Base-by-base conservation (phyloP, 2,797 vertebrate genomes). In the Girardinus metallicus region DNA sequence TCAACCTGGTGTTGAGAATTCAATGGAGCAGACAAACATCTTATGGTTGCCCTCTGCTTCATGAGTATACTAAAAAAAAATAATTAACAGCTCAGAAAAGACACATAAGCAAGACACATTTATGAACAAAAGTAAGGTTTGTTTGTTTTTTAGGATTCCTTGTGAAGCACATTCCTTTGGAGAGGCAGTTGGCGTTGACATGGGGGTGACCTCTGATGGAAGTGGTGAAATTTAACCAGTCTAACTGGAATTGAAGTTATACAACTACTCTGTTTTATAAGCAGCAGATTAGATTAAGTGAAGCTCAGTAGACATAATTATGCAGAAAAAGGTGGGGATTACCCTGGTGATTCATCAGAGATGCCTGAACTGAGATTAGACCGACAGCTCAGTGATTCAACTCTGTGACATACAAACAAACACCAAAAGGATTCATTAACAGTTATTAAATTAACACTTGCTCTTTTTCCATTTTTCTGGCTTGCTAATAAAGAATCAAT, bases 91-190 rank as follows among this genome's bases (percentile, higher is more conserved):
- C 83, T 85, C 86, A 82, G 79, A 85, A 74, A 91, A 92, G 91
- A 94, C 93, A 93, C 85, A 89, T 89, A 68, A 84, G 41, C 74
- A 55, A 88, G 78, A 84, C 84, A 88, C 87, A 81, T 91, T 91
- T 86, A 91, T 79, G 80, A 84, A 85, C 83, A 89, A 70, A 84
- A 86, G 85, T 82, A 47, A 89, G 75, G 79, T 80, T 15, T 15
- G 13, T 16, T 46, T 21, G n/a, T 49, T 49, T 51, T 46, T 23
- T 23, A 49, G 47, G 49, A 78, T 60, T 60, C 72, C 79, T 57
- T 75, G 46, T 80, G 66, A 41, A 77, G 74, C 57, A 84, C 74
- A 82, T 79, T 77, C 80, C 78, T 62, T 1, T 11, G 39, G 23
- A 76, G 39, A 75, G 29, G 78, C 74, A 80, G 68, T n/a, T 51